phyloP scores from a whole-genome alignment of 2,797 vertebrate genomes.

The Melanogrammus aeglefinus region DNA sequence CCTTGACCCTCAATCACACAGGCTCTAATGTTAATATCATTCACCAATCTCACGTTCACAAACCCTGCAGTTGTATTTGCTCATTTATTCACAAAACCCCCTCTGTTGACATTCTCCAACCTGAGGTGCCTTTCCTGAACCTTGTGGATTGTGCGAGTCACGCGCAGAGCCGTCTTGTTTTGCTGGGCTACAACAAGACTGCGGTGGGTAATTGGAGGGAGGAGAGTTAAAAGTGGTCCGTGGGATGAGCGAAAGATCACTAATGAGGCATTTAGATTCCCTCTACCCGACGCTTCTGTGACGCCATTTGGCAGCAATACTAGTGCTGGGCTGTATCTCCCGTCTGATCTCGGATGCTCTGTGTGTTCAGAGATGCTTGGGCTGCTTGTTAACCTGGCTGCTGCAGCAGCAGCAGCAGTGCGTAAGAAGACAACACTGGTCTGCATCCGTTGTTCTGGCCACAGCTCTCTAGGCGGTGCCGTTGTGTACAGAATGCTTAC shows the following conservation, averaged over 20 bases:
- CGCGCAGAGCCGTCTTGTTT: conserved; percentile 40
- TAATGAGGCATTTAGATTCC: conserved; percentile 45
- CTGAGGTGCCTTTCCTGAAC: conserved; percentile 34
- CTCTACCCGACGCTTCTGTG: conserved; percentile 27
- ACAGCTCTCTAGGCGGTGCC: background rate
- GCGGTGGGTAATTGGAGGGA: conserved; percentile 48
- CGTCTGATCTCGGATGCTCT: conserved; percentile 56
- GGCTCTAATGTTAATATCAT: background rate
- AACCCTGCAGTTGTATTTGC: no score
- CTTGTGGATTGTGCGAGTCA: conserved; percentile 56
- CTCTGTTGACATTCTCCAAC: conserved; percentile 39
- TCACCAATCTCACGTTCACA: background rate
- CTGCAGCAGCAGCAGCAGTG: background rate
- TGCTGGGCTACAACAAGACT: conserved; percentile 35
- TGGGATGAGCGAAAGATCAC: conserved; percentile 42
- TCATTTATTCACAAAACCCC: conserved; percentile 25
- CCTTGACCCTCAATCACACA: background rate
- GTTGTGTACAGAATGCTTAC: background rate
- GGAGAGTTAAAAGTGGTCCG: conserved; percentile 45
- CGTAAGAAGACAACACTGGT: conserved; percentile 39
- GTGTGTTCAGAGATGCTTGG: conserved; percentile 22
- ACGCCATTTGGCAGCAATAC: conserved; percentile 26
- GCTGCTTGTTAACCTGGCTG: conserved; percentile 9
- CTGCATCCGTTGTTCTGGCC: background rate
- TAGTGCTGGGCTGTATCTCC: conserved; percentile 45